phyloP scores from a whole-genome alignment of 2,113 vertebrate species.

The Pandion haliaetus region DNA sequence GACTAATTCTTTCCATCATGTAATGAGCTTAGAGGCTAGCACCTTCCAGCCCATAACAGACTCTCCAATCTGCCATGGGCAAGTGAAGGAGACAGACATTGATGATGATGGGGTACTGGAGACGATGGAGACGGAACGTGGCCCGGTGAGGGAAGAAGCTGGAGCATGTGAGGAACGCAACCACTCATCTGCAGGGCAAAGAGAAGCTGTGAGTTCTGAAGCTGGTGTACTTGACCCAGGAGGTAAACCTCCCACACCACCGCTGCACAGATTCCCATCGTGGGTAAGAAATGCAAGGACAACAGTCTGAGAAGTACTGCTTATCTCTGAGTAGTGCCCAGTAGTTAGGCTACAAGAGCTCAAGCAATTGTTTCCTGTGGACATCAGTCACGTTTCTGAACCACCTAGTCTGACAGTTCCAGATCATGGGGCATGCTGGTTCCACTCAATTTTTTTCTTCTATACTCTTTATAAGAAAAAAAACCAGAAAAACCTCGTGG shows the following conservation, averaged over 20 bases:
- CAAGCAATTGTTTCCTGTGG: not conserved
- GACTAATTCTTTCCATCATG: constrained; percentile 65
- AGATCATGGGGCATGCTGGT: not conserved
- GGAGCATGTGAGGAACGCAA: not conserved
- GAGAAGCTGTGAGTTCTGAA: constrained; percentile 61
- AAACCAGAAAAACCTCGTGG: not conserved
- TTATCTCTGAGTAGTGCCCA: not conserved
- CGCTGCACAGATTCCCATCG: constrained; percentile 85
- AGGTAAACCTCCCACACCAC: constrained; percentile 86
- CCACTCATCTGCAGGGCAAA: not conserved
- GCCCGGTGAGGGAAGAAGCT: not conserved
- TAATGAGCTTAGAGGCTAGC: constrained; percentile 74
- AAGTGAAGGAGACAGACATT: constrained; percentile 85
- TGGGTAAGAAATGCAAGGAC: constrained; percentile 76
- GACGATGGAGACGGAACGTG: constrained; percentile 75
- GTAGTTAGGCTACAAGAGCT: not conserved
- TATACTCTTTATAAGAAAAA: not conserved
- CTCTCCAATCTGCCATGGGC: not conserved
- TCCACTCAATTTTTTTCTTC: not conserved
- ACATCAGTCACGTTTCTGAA: not conserved
- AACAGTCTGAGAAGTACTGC: not conserved
- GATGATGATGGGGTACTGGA: constrained; percentile 74
- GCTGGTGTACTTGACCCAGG: not conserved
- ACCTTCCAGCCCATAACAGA: constrained; percentile 36
- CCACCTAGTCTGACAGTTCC: not conserved